These are phyloP conservation scores for Eubasilissa splendida DNA, from an alignment of 2,888 invertebrate species.

Conservation along the genomic window DNA sequence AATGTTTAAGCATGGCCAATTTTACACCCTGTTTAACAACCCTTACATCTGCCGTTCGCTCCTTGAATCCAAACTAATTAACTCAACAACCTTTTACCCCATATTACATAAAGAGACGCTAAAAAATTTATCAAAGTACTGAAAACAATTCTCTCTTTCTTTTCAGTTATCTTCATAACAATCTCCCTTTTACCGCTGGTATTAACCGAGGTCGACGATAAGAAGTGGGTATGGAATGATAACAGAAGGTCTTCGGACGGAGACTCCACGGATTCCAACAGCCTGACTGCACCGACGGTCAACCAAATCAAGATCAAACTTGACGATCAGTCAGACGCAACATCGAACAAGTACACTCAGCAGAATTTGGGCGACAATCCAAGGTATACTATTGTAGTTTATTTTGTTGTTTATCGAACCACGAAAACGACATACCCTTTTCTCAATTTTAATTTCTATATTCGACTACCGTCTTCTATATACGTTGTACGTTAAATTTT, in stretches of 20 bases:
- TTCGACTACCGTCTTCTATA: too few species aligned
- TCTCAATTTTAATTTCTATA: too few species aligned
- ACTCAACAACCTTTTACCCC: too few species aligned
- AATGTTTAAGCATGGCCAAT: too few species aligned
- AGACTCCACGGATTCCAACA: slow-evolving; percentile 25
- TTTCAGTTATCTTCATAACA: slow-evolving; percentile 24
- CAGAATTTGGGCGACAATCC: slow-evolving; percentile 38
- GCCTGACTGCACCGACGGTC: slow-evolving; percentile 19
- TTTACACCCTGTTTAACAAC: too few species aligned
- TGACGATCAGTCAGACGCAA: slow-evolving; percentile 47
- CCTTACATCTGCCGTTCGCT: too few species aligned
- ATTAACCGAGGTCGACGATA: slow-evolving; percentile 61
- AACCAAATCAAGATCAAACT: slow-evolving; percentile 54
- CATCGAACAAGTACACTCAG: slow-evolving; percentile 46
- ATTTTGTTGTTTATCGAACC: not conserved
- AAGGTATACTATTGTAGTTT: slow-evolving; percentile 16
- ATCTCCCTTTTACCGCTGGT: slow-evolving; percentile 37
- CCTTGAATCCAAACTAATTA: too few species aligned
- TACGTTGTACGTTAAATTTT: too few species aligned
- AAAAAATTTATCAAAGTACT: not conserved
- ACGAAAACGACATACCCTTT: too few species aligned
- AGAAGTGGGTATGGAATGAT: slow-evolving; percentile 68
- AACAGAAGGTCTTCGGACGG: slow-evolving; percentile 57
- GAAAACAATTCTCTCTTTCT: not conserved
- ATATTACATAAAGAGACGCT: not conserved